A percentile compares a stretch with the other conserved stretches of the same genome.
Evolutionary conservation across 2,888 invertebrate genomes (phyloP).

Genomic region (Phortica okadai): DNA sequence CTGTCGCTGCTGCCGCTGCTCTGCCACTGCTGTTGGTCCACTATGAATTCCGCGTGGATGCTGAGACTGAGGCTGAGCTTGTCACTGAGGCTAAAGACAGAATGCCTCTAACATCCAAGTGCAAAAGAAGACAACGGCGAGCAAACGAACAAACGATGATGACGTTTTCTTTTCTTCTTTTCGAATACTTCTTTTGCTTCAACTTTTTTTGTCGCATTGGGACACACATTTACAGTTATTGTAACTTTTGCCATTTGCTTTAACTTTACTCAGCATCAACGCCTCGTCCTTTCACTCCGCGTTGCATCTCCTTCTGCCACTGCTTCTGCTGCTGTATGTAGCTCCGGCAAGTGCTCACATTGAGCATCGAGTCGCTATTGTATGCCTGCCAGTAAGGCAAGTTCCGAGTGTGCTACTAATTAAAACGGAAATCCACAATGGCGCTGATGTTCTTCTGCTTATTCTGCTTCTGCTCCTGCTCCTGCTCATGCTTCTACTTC

Average conservation of each 20-base stretch:
- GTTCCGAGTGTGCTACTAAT: constrained; percentile 54
- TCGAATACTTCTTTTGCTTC: background rate
- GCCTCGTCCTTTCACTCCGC: background rate
- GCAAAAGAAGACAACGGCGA: constrained; percentile 29
- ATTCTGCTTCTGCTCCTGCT: background rate
- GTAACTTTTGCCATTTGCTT: constrained; percentile 60
- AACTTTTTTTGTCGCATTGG: constrained; percentile 58
- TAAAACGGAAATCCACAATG: constrained; percentile 69
- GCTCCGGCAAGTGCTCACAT: background rate
- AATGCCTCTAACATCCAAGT: background rate
- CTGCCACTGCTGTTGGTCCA: constrained; percentile 23
- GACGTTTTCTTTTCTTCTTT: constrained; percentile 39
- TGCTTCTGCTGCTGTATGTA: background rate
- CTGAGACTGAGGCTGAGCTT: constrained; percentile 39
- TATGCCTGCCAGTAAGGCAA: constrained; percentile 38
- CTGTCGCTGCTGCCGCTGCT: background rate
- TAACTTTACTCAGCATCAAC: constrained; percentile 1
- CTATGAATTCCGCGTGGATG: constrained; percentile 45
- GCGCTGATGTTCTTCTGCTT: constrained; percentile 33
- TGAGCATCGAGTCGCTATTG: constrained; percentile 40
- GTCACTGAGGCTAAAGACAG: constrained; percentile 40
- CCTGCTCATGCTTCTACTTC: background rate
- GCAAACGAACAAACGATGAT: constrained; percentile 46
- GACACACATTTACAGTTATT: constrained; percentile 63
- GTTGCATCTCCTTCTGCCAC: background rate